These are phyloP conservation scores for Eidolon helvum DNA, from an alignment of 2,113 vertebrate species.

Conservation along the genomic window DNA sequence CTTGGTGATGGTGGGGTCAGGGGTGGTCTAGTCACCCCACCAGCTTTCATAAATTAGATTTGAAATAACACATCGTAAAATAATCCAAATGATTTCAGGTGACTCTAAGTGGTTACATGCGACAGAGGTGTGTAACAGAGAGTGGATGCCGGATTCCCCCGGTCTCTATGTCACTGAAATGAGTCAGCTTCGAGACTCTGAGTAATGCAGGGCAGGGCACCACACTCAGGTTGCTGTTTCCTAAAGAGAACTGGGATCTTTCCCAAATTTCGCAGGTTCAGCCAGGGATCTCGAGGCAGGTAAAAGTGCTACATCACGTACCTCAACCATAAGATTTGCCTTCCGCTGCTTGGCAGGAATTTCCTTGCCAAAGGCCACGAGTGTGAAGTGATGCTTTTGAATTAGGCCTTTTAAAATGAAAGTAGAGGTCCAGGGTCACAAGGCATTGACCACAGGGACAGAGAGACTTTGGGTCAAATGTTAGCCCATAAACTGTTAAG, in stretches of 20 bases:
- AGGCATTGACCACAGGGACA: neutral
- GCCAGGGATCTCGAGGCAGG: neutral
- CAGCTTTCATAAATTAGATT: neutral
- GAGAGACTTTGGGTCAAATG: neutral
- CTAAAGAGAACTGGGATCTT: conserved; percentile 51
- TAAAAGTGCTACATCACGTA: neutral
- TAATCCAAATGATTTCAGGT: neutral
- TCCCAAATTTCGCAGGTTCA: neutral
- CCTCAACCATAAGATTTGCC: neutral
- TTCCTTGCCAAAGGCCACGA: conserved; percentile 16
- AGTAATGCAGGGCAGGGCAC: conserved; percentile 57
- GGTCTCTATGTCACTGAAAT: conserved; percentile 12
- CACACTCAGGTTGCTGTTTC: neutral
- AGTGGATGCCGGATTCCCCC: neutral
- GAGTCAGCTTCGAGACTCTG: conserved; percentile 63
- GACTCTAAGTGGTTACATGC: conserved; percentile 40
- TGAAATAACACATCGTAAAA: neutral
- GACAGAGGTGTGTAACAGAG: conserved; percentile 41
- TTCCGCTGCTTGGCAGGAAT: neutral
- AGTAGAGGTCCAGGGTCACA: neutral
- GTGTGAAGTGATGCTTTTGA: neutral
- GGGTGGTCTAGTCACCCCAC: neutral
- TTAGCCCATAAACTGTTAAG: conserved; percentile 14
- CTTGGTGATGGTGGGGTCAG: neutral
- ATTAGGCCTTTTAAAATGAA: conserved; percentile 35